Percentiles rank a stretch among this genome's conserved stretches.
Evolutionary conservation across 2,888 invertebrate genomes (phyloP).

Genomic region (Sarcophaga caerulescens): DNA sequence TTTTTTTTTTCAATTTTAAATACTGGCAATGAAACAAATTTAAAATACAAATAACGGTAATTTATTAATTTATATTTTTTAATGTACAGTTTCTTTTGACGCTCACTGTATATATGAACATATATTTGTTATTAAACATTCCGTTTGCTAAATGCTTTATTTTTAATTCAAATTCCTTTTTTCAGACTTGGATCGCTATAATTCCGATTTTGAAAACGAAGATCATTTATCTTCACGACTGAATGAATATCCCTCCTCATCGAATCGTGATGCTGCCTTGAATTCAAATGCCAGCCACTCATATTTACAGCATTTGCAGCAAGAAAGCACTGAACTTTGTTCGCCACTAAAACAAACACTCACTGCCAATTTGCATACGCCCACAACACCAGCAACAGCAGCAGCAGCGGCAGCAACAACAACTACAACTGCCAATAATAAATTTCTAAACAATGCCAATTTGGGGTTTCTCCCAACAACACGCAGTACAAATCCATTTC

Average conservation of each 20-base stretch:
- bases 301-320: conserved; percentile 73
- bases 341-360: conserved; percentile 75
- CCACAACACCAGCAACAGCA: conserved; percentile 57
- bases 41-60: no score
- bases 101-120: no score
- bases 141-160: not conserved
- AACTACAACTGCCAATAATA: conserved; percentile 61
- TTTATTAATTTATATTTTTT: no score
- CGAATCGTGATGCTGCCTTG: conserved; percentile 49
- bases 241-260: conserved; percentile 79
- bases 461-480: conserved; percentile 63
- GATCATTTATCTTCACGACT: conserved; percentile 81
- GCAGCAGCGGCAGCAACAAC: conserved; percentile 63
- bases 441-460: conserved; percentile 64
- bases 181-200: conserved; percentile 84
- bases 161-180: not conserved
- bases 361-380: conserved; percentile 57
- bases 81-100: no score
- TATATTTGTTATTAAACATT: no score
- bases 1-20: no score
- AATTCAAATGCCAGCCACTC: conserved; percentile 66
- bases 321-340: conserved; percentile 73
- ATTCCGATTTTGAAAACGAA: conserved; percentile 87
- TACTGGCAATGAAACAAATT: no score
- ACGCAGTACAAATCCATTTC: conserved; percentile 80